A percentile compares a stretch with the other conserved stretches of the same genome.
Conservation (phyloP, 2,888 invertebrate species). For the Heliconius ismenius region DNA sequence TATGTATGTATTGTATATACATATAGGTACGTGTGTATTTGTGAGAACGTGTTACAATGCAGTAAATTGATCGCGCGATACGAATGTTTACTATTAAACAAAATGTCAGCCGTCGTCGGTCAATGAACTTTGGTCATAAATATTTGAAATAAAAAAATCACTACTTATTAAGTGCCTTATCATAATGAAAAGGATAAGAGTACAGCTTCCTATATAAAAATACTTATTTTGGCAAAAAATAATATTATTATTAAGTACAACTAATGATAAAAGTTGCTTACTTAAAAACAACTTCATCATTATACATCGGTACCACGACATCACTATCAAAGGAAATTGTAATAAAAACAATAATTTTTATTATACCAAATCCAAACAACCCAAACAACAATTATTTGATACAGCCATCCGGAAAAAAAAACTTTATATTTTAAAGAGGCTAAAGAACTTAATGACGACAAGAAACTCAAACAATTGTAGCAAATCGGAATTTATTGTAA, state of each 20-base stretch:
- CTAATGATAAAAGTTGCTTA: no score
- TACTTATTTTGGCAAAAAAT: background rate
- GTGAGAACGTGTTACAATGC: slow-evolving; percentile 27
- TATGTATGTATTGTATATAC: background rate
- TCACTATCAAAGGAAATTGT: background rate
- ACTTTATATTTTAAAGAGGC: slow-evolving; percentile 14
- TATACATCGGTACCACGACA: no score
- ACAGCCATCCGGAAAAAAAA: slow-evolving; percentile 25
- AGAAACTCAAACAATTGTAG: slow-evolving; percentile 11
- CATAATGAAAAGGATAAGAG: background rate
- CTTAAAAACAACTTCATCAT: no score
- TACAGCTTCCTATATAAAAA: background rate
- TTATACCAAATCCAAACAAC: background rate
- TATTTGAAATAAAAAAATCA: background rate
- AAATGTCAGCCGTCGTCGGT: background rate
- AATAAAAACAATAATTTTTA: slow-evolving; percentile 5
- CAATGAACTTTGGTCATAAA: background rate
- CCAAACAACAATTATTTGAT: slow-evolving; percentile 24
- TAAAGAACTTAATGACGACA: slow-evolving; percentile 23
- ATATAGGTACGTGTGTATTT: background rate
- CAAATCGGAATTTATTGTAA: slow-evolving; percentile 5
- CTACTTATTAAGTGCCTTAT: background rate
- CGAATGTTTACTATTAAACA: slow-evolving; percentile 29
- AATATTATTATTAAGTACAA: no score
- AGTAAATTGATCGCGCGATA: slow-evolving; percentile 14